Evolutionary conservation across 2,113 vertebrate species (phyloP).

Genomic region (Genyomyrus donnyi): DNA sequence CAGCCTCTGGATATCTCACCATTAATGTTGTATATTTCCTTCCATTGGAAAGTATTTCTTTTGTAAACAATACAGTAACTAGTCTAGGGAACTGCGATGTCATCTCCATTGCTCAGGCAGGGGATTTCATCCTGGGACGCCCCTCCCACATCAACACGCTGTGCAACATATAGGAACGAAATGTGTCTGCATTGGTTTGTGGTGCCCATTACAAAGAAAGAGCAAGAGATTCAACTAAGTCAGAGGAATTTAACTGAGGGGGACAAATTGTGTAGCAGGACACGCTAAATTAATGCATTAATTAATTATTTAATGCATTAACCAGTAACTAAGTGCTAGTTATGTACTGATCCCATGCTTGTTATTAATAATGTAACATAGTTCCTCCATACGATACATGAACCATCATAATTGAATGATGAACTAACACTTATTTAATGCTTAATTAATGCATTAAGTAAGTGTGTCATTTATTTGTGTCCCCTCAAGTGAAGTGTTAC

Average conservation of each 20-base stretch:
- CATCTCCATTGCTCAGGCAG: not conserved
- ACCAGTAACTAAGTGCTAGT: not conserved
- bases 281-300: not conserved
- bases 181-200: not conserved
- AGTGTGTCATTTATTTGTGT: not conserved
- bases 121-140: not conserved
- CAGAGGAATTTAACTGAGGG: not conserved
- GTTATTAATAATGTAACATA: not conserved
- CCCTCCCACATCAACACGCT: not conserved
- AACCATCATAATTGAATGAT: not conserved
- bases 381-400: not conserved
- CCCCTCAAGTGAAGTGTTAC: not conserved
- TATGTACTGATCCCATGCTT: not conserved
- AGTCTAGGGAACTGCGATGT: not conserved
- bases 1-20: not conserved
- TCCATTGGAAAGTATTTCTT: not conserved
- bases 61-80: not conserved
- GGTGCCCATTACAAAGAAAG: not conserved
- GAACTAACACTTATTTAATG: not conserved
- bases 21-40: not conserved
- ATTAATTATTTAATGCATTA: not conserved
- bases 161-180: not conserved
- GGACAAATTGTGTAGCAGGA: not conserved
- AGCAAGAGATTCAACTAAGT: not conserved
- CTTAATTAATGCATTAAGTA: not conserved